Evolutionary conservation across 2,113 vertebrate genomes (phyloP), one percentile per base, ranked within the genome.

Genomic region (zebrafish (Danio rerio)): DNA sequence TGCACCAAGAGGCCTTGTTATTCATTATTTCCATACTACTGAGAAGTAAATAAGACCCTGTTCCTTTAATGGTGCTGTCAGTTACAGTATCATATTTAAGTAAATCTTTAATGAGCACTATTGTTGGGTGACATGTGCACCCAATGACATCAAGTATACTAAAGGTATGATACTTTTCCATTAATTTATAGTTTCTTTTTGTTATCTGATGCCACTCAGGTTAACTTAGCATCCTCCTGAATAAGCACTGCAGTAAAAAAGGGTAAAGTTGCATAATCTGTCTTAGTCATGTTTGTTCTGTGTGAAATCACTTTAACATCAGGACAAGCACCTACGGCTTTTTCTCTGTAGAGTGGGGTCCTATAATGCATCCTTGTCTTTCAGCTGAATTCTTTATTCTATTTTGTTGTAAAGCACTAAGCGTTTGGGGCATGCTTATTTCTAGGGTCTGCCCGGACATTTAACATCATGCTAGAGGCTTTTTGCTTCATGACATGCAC

Each of bases 241-340:
- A 77, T 62, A n/a, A 81, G 65, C 75, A 78, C 85, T 83, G 81
- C 65, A 65, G 78, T 71, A 65, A 68, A 83, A 31, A 50, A 50
- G 81, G 45, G 21, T 66, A 56, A 80, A 72, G 78, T 86, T 86
- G 80, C 43, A 66, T 83, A 80, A 86, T 68, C 65, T 81, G 77
- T 70, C 70, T 83, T 76, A 86, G 63, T 80, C 77, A 86, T 70
- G 71, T 81, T 68, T 83, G 69, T 73, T 74, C 49, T 83, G 52
- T 80, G 66, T 68, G 62, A 77, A 83, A 77, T 62, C 10, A 70
- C 82, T 74, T 83, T 47, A 83, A 21, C 71, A 63, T 83, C 42
- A 74, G 49, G 69, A 21, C 73, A 50, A 72, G 74, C 55, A 81
- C 71, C 63, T 49, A 20, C 12, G 53, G 42, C 78, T 82, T 55